Evolutionary conservation across 2,888 invertebrate genomes (phyloP).

Genomic region (Pimpla rufipes): DNA sequence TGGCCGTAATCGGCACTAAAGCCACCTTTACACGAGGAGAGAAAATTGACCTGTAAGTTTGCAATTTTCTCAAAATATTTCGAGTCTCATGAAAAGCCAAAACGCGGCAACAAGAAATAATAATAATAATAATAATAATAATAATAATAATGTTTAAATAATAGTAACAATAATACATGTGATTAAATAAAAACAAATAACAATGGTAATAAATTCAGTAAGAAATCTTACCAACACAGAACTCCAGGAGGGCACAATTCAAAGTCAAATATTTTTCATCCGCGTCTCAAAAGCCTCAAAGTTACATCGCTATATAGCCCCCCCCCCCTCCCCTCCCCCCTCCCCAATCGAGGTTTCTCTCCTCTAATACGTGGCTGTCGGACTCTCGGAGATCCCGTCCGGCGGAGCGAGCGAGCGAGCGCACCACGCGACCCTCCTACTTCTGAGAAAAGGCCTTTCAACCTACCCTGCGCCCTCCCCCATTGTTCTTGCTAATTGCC

Average conservation of each 20-base stretch:
- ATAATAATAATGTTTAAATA: too few relatives aligned
- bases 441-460: slow-evolving; percentile 80
- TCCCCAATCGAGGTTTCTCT: slow-evolving; percentile 42
- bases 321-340: background rate
- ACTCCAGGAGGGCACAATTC: background rate
- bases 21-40: too few relatives aligned
- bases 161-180: too few relatives aligned
- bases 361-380: slow-evolving; percentile 61
- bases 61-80: too few relatives aligned
- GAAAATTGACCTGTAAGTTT: too few relatives aligned
- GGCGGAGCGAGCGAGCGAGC: slow-evolving; percentile 58
- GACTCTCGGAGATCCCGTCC: slow-evolving; percentile 34
- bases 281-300: background rate
- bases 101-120: too few relatives aligned
- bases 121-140: too few relatives aligned
- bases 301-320: slow-evolving; percentile 22
- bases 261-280: slow-evolving; percentile 19
- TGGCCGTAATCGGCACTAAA: too few relatives aligned
- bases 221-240: background rate
- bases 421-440: slow-evolving; percentile 78
- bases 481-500: slow-evolving; percentile 85
- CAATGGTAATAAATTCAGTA: background rate
- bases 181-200: too few relatives aligned
- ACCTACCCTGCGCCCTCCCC: slow-evolving; percentile 72
- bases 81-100: too few relatives aligned